Base-by-base conservation (phyloP, 2,888 invertebrate species). In the Fissipunctia ypsillon region DNA sequence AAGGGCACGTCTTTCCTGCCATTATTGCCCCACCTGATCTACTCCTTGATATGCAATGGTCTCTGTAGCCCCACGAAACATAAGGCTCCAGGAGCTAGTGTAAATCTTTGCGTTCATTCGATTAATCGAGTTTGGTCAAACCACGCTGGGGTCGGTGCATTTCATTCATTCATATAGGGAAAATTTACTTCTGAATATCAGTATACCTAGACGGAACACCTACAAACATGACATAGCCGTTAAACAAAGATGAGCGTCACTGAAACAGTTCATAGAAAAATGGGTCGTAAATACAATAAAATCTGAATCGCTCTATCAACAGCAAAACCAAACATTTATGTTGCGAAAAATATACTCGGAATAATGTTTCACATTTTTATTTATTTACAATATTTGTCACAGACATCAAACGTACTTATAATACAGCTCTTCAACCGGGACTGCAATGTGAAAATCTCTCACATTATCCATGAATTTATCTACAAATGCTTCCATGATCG, bases 351-450 rank as follows among this genome's bases (percentile, higher is more conserved):
- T 10, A 70, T n/a, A 59, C 1, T n/a, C 45, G 4, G 7, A 14
- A 16, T 9, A 16, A 1, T 45, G 0, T 28, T 50, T 50, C 5
- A 48, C 2, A n/a, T 19, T 38, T 69, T 56, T 28, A 43, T 50
- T 77, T 57, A 52, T 70, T 63, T 76, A 54, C 31, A 54, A n/a
- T n/a, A 35, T 61, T 54, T 43, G 10, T 35, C 16, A 28, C 22
- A 19, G 48, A 25, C 5, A 50, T 56, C 31, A 78, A 25, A 69
- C 80, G 2, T 78, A 74, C 50, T 68, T 79, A 48, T 79, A 79
- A 69, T 78, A 78, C n/a, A 78, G 38, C 14, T 78, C 75, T 61
- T 80, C 80, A 31, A 78, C 69, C 1, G 78, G 75, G 0, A 74
- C 12, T 4, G 75, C 75, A 19, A 57, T 52, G 41, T 78, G 80